Evolutionary conservation across 2,888 invertebrate genomes (phyloP), one percentile per base, ranked within the genome.

Genomic region (Agrochola circellaris): DNA sequence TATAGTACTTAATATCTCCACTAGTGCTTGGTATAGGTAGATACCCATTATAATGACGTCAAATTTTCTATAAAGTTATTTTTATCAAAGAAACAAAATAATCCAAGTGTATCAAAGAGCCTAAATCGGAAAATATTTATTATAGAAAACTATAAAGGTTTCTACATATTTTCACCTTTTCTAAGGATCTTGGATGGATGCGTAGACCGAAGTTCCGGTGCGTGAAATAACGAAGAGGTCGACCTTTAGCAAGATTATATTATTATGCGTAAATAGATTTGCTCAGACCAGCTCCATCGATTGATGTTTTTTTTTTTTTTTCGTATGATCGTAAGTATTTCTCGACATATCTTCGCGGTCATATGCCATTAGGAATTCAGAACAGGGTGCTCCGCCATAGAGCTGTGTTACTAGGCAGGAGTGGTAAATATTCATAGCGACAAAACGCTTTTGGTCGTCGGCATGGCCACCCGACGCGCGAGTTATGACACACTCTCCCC

Each of bases 391-490:
- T 74, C 83, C 75, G 82, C 87, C 89, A 85, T 88, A 87, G 90
- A 91, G 92, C 92, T 64, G 92, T 93, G 92, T 92, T 84, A 87
- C 82, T 75, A 87, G 87, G 84, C 90, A 90, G 67, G 56, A 60
- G 17, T 93, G 91, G 92, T 96, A 95, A 95, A 95, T 95, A 96
- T 96, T 95, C 94, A 95, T 94, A 88, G 92, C 91, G 93, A 95
- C 95, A 93, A 94, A 95, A 93, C 89, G 91, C 92, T 94, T 94
- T 95, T 94, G 93, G 92, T 92, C 94, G 91, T 88, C 82, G 82
- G 85, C 84, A 85, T 85, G 94, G 93, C 96, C 95, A 92, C 95
- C 95, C 93, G 95, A 95, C 89, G 95, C 90, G 95, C 94, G 88
- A 95, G 92, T 94, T 94, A 95, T 94, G 86, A 89, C 89, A 80